Evolutionary conservation across 2,888 invertebrate species (phyloP).

Genomic region (Drosophila longiperda): DNA sequence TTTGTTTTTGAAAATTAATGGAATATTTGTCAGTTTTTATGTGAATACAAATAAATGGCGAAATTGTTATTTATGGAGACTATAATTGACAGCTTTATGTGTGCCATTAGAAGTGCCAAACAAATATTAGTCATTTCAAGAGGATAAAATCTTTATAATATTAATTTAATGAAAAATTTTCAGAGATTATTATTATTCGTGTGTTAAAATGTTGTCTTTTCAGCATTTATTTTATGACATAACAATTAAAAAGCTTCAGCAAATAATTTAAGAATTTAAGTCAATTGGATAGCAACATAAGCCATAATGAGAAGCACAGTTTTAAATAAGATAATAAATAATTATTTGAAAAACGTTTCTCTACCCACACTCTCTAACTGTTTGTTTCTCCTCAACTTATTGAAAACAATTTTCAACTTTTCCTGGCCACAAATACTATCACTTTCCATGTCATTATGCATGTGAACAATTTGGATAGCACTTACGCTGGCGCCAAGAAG

Average conservation of each 20-base stretch:
- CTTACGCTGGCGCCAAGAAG: conserved; percentile 70
- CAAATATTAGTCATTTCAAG: background rate
- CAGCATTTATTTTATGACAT: background rate
- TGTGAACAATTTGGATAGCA: conserved; percentile 49
- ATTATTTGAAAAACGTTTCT: background rate
- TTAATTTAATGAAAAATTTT: background rate
- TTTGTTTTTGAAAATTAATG: conserved; percentile 31
- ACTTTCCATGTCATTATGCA: conserved; percentile 57
- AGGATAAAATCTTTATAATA: background rate
- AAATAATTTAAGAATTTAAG: background rate
- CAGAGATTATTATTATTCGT: background rate
- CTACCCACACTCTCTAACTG: background rate
- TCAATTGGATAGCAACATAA: background rate
- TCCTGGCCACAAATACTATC: conserved; percentile 52
- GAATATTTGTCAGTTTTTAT: conserved; percentile 41
- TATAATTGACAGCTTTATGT: background rate
- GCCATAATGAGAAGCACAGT: background rate
- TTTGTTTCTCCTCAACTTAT: background rate
- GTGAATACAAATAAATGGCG: background rate
- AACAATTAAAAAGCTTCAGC: background rate
- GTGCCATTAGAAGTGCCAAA: background rate
- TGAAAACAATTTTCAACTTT: conserved; percentile 2
- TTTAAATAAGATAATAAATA: background rate
- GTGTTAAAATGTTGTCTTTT: background rate
- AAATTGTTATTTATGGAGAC: conserved; percentile 22